Percentiles rank a stretch among this genome's conserved stretches.
phyloP scores from a whole-genome alignment of 2,113 vertebrate genomes.

The Poicephalus gulielmi region DNA sequence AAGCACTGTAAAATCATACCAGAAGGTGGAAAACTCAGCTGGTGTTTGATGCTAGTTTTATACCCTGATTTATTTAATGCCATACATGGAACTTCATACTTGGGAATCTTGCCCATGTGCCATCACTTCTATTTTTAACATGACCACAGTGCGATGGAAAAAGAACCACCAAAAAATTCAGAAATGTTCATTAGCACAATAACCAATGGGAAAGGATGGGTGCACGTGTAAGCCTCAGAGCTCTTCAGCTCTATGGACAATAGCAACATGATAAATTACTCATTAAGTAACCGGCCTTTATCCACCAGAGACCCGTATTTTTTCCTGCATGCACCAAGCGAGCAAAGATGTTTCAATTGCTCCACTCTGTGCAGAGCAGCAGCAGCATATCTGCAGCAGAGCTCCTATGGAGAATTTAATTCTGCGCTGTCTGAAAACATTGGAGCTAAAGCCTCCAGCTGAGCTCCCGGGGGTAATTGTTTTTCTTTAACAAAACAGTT shows the following conservation, averaged over 20 bases:
- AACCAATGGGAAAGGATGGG: background rate
- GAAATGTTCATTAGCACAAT: background rate
- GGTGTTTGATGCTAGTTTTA: background rate
- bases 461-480: background rate
- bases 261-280: background rate
- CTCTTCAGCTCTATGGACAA: background rate
- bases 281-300: background rate
- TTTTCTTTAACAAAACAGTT: conserved; percentile 47
- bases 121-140: background rate
- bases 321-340: background rate
- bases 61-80: background rate
- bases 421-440: background rate
- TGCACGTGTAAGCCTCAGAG: background rate
- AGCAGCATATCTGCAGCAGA: background rate
- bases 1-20: background rate
- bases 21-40: background rate
- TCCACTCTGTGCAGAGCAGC: background rate
- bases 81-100: background rate
- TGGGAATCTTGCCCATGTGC: background rate
- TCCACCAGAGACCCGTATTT: background rate
- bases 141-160: background rate
- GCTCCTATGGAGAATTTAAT: background rate
- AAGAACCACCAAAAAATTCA: background rate
- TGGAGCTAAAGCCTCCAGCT: background rate
- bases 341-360: background rate